These are phyloP conservation scores for Lepus europaeus DNA, from an alignment of 2,113 vertebrate species.

Conservation along the genomic window DNA sequence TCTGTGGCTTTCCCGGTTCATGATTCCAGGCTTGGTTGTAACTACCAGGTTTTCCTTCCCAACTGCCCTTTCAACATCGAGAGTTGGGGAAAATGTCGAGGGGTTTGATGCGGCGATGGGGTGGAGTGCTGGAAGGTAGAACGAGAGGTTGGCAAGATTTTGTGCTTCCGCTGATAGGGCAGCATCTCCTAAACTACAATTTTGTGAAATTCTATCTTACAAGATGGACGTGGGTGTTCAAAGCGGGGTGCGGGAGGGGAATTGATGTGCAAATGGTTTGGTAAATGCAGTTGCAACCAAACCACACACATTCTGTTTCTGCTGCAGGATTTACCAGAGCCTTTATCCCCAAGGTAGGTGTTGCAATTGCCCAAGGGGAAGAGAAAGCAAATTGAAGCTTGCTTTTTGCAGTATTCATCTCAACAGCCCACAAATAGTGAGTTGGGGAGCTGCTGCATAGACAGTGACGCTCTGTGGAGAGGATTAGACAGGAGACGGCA, in stretches of 20 bases:
- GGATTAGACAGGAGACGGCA: background rate
- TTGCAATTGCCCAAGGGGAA: background rate
- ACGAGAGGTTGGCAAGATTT: background rate
- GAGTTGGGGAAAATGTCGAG: background rate
- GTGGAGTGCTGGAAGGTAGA: background rate
- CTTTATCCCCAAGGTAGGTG: background rate
- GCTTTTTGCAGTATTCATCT: background rate
- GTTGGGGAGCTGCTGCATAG: background rate
- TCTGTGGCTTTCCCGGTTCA: background rate
- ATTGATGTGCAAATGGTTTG: background rate
- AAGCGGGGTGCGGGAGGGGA: background rate
- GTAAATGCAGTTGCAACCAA: background rate
- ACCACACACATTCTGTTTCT: background rate
- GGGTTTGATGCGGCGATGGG: background rate
- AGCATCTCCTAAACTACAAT: background rate
- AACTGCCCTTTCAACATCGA: background rate
- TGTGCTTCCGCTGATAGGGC: background rate
- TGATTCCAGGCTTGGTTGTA: background rate
- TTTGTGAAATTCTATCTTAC: background rate
- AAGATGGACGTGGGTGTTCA: background rate
- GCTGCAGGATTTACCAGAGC: background rate
- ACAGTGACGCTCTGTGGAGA: background rate
- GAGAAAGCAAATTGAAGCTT: background rate
- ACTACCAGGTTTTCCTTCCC: background rate
- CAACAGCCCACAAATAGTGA: background rate